Conservation (phyloP, 2,797 vertebrate genomes). For the Gymnopithys bicolor region DNA sequence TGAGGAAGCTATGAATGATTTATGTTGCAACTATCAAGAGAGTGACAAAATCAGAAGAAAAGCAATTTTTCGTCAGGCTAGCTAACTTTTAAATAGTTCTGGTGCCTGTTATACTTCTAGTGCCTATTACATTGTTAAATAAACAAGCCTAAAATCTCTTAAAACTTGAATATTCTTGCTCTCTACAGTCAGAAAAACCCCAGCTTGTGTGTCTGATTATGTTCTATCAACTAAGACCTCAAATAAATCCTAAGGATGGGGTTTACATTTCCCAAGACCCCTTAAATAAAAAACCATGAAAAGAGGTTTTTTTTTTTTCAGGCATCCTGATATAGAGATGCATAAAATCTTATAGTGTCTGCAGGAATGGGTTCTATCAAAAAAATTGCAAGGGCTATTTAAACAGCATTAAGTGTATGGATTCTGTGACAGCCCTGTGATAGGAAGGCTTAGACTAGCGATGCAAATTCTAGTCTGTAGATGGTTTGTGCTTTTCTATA, state of each 20-base stretch:
- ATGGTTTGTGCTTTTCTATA: background rate
- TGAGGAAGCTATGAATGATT: background rate
- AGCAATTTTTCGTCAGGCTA: background rate
- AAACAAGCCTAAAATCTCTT: background rate
- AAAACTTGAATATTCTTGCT: background rate
- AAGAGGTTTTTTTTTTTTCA: background rate
- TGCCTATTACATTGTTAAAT: background rate
- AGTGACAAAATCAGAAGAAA: background rate
- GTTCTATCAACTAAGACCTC: background rate
- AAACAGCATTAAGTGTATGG: background rate
- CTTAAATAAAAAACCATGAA: background rate
- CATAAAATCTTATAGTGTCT: background rate
- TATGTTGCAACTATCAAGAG: background rate
- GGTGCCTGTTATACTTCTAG: background rate
- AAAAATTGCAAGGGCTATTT: background rate
- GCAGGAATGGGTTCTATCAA: background rate
- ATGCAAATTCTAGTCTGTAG: background rate
- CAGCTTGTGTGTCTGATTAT: background rate
- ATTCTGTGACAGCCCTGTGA: background rate
- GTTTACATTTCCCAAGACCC: background rate
- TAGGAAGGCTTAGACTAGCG: background rate
- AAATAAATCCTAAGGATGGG: background rate
- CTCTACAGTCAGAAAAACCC: background rate
- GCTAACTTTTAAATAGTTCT: background rate
- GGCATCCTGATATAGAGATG: background rate